These are phyloP conservation scores for Schizopygopsis malacanthus DNA, from an alignment of 2,797 vertebrate species.

Conservation along the genomic window DNA sequence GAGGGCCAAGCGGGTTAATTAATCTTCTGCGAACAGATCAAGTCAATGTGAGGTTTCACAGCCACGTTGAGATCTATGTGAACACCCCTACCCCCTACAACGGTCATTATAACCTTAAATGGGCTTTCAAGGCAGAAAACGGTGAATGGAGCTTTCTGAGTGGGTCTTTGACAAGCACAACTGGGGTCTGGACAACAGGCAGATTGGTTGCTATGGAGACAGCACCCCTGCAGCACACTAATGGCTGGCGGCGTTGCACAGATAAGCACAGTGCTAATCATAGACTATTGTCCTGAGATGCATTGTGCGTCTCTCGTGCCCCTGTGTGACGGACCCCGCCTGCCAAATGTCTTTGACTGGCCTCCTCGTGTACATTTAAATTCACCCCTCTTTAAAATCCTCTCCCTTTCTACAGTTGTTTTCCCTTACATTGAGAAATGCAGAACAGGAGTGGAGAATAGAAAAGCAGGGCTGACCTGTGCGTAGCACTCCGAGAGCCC, in stretches of 20 bases:
- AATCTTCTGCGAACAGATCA: background rate
- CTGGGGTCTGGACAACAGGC: slow-evolving; percentile 53
- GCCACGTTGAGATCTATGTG: background rate
- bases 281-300: slow-evolving; percentile 48
- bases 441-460: background rate
- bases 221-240: slow-evolving; percentile 44
- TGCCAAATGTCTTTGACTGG: slow-evolving; percentile 28
- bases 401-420: background rate
- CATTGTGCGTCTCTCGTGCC: slow-evolving; percentile 1
- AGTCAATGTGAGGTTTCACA: slow-evolving; percentile 22
- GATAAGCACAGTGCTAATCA: slow-evolving; percentile 52
- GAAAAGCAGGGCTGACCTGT: slow-evolving; percentile 6
- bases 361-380: slow-evolving; percentile 20
- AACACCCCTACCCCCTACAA: background rate
- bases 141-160: slow-evolving; percentile 42
- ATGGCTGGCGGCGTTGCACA: slow-evolving; percentile 35
- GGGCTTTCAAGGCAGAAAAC: slow-evolving; percentile 37
- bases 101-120: slow-evolving; percentile 29
- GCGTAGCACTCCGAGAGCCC: background rate
- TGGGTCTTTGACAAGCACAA: slow-evolving; percentile 48
- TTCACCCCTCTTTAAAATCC: slow-evolving; percentile 6
- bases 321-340: slow-evolving; percentile 11
- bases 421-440: background rate
- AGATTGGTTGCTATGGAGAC: slow-evolving; percentile 57
- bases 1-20: slow-evolving; percentile 15